Evolutionary conservation across 2,888 invertebrate genomes (phyloP), one percentile per base, ranked within the genome.

Genomic region (Dexiosoma caninum): DNA sequence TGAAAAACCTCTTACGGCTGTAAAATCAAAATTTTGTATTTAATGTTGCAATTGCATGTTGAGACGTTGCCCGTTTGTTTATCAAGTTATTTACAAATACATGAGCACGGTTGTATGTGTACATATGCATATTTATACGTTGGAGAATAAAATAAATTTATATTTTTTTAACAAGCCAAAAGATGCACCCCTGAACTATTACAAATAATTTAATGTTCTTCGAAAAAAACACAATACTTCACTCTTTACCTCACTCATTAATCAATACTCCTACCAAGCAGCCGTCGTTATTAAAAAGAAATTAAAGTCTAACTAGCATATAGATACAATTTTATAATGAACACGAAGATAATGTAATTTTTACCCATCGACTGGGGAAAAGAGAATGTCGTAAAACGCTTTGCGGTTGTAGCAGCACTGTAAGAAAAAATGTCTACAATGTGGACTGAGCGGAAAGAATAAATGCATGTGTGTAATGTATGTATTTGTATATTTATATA

Each of bases 31-130:
- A 64, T 55, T 44, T 16, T 62, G 35, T 64, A n/a, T 32, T 53
- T 74, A 64, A 74, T 64, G 37, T 35, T 27, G 21, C 2, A 35
- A 55, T 74, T 55, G 72, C 72, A 74, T 74, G 64, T 74, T 53
- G 42, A 12, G n/a, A 57, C 12, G 23, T 23, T 49, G 19, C 21
- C 2, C 23, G 21, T 42, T 72, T 62, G 32, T 55, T 55, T 74
- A 55, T 44, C 32, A 64, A 55, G 55, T 64, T 64, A 64, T 55
- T 42, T 62, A 62, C 49, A 72, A 64, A 55, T 46, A 44, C 44
- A 64, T 32, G 1, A 2, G 9, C 12, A 42, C 10, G 44, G 12
- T 2, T 35, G 21, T 23, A 10, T 12, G 21, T 51, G 32, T 14
- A 27, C 19, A 8, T 32, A 14, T 14, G 42, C 1, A 40, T 4